Evolutionary conservation across 2,113 vertebrate genomes (phyloP).

Genomic region (Pachycephala philippinensis): DNA sequence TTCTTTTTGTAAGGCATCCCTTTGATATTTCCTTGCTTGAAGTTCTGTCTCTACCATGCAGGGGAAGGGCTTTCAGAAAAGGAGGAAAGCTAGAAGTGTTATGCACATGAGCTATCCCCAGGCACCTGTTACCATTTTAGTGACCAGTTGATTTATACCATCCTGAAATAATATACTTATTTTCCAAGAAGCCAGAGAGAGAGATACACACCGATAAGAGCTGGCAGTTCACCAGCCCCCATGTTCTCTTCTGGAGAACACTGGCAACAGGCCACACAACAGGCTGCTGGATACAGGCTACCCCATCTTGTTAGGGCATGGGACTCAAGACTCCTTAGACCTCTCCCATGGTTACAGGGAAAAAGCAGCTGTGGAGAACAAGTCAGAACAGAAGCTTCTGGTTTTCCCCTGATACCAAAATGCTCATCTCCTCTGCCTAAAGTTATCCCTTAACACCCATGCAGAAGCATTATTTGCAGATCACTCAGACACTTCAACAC

Average conservation of each 20-base stretch:
- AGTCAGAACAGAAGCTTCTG: background rate
- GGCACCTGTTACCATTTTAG: background rate
- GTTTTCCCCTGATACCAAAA: background rate
- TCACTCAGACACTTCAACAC: background rate
- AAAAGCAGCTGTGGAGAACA: background rate
- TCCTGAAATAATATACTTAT: slow-evolving; percentile 19
- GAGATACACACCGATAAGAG: background rate
- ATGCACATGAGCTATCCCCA: background rate
- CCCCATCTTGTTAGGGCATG: background rate
- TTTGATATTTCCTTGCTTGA: slow-evolving; percentile 14
- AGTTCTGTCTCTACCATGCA: background rate
- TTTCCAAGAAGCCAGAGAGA: background rate
- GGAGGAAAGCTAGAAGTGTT: background rate
- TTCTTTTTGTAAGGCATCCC: background rate
- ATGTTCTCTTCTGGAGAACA: background rate
- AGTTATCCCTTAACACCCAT: background rate
- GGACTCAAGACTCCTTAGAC: background rate
- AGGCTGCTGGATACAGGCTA: background rate
- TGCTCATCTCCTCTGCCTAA: background rate
- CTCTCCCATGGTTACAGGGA: background rate
- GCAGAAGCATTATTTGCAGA: background rate
- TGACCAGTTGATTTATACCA: slow-evolving; percentile 40
- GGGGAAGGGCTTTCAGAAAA: background rate
- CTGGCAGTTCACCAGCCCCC: background rate
- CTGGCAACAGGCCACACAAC: background rate